Evolutionary conservation across 2,888 invertebrate species (phyloP).

Genomic region (Lithodes maja): DNA sequence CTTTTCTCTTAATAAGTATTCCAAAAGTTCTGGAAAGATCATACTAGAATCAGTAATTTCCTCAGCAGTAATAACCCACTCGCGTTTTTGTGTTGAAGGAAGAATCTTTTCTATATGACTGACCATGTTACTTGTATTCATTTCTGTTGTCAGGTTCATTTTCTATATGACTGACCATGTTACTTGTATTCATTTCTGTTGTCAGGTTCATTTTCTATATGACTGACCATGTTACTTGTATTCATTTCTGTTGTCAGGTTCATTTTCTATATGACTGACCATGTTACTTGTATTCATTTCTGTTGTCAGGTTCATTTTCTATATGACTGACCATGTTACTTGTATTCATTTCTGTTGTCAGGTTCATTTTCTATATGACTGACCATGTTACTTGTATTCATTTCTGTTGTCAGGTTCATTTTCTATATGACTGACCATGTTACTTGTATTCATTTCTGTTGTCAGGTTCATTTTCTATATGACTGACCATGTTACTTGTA

Average conservation of each 20-base stretch:
- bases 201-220: neutral
- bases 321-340: constrained; percentile 11
- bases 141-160: neutral
- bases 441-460: constrained; percentile 5
- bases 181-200: constrained; percentile 3
- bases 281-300: constrained; percentile 11
- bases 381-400: constrained; percentile 1
- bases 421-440: constrained; percentile 5
- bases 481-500: constrained; percentile 1
- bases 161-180: constrained; percentile 9
- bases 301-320: neutral
- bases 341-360: neutral
- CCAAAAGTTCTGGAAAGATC: constrained; percentile 1
- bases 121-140: constrained; percentile 1
- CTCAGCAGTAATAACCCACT: neutral
- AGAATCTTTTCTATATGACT: constrained; percentile 19
- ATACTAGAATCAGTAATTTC: neutral
- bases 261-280: constrained; percentile 18
- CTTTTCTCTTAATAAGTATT: constrained; percentile 8
- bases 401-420: neutral
- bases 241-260: constrained; percentile 6
- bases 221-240: constrained; percentile 4
- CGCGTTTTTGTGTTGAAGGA: neutral
- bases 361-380: constrained; percentile 7
- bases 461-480: constrained; percentile 17